Percentiles rank a stretch among this genome's conserved stretches.
Evolutionary conservation across 2,113 vertebrate species (phyloP).

Genomic region (Lepisosteus osseus): DNA sequence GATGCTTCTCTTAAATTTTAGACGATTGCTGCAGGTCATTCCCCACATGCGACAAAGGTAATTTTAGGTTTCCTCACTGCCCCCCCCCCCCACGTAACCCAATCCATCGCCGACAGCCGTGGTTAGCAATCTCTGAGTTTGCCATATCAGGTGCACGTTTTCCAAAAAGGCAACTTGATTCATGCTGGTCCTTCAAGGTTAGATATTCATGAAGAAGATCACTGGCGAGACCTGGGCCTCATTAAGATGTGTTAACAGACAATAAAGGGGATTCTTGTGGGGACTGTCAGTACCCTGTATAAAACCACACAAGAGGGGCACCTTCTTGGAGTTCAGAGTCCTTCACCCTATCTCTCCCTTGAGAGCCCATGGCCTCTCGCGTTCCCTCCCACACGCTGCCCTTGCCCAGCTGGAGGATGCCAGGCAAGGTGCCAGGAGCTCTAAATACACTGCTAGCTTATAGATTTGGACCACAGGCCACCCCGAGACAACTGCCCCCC

Average conservation of each 20-base stretch:
- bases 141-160: slow-evolving; percentile 45
- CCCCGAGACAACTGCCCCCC: neutral
- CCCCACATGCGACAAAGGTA: slow-evolving; percentile 17
- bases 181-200: slow-evolving; percentile 33
- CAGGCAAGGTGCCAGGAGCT: neutral
- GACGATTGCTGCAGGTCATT: slow-evolving; percentile 4
- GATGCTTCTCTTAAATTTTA: slow-evolving; percentile 21
- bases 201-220: slow-evolving; percentile 29
- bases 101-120: slow-evolving; percentile 49
- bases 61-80: slow-evolving; percentile 22
- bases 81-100: slow-evolving; percentile 27
- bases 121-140: slow-evolving; percentile 34
- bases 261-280: slow-evolving; percentile 33
- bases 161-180: slow-evolving; percentile 38
- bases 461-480: neutral
- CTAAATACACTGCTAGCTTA: neutral
- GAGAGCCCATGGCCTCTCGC: neutral
- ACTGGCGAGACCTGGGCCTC: slow-evolving; percentile 28
- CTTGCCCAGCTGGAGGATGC: neutral
- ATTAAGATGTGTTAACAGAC: slow-evolving; percentile 49
- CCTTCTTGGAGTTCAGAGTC: neutral
- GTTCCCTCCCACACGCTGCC: neutral
- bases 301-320: neutral
- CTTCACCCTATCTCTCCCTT: slow-evolving; percentile 10
- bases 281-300: slow-evolving; percentile 29